Evolutionary conservation across 1,140 invertebrate genomes (phyloP).

Genomic region (Zelostemma sp.): DNA sequence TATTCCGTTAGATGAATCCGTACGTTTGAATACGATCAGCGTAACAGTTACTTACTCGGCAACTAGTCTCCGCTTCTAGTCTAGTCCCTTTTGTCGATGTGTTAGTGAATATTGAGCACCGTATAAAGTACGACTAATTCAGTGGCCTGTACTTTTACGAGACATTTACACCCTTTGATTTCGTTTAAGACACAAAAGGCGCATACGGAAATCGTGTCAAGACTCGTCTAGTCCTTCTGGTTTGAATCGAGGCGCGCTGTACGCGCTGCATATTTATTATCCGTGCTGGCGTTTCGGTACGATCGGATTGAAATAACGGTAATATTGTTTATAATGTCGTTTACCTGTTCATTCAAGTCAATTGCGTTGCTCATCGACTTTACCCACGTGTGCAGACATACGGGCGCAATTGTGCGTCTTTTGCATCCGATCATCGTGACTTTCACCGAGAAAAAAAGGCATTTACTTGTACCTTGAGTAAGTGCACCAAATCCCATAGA

Average conservation of each 20-base stretch:
- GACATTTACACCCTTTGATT: slow-evolving; percentile 1
- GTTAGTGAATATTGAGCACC: not conserved
- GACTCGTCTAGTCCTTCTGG: not conserved
- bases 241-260: not conserved
- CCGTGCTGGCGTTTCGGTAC: not conserved
- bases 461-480: no score
- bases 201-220: not conserved
- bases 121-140: not conserved
- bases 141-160: not conserved
- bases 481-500: no score
- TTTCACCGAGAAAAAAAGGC: no score
- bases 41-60: not conserved
- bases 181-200: slow-evolving; percentile 1
- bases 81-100: no score
- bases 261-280: not conserved
- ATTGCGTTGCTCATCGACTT: not conserved
- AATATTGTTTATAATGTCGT: not conserved
- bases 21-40: not conserved
- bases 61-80: not conserved
- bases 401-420: no score
- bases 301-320: not conserved
- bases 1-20: not conserved
- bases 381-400: not conserved
- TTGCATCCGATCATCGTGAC: no score
- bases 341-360: not conserved